Evolutionary conservation across 2,797 vertebrate species (phyloP).

Genomic region (Botia almorhae): DNA sequence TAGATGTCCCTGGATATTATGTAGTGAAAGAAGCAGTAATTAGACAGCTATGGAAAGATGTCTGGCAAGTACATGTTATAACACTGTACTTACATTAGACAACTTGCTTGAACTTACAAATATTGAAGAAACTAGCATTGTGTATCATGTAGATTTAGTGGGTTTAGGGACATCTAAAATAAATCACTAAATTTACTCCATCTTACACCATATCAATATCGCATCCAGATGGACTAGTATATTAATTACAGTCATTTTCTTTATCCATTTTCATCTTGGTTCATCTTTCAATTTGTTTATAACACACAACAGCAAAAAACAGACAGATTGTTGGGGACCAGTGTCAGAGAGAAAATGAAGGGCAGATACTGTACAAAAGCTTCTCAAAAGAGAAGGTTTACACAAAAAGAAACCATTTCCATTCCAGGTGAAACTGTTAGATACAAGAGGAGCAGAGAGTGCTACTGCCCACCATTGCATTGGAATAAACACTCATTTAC

Average conservation of each 20-base stretch:
- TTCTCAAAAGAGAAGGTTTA: constrained; percentile 38
- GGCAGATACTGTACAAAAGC: background rate
- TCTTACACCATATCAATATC: constrained; percentile 26
- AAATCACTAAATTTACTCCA: constrained; percentile 40
- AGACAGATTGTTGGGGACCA: constrained; percentile 7
- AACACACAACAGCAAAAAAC: constrained; percentile 56
- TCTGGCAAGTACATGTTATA: constrained; percentile 19
- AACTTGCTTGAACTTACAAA: constrained; percentile 35
- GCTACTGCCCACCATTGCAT: constrained; percentile 51
- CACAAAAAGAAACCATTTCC: constrained; percentile 46
- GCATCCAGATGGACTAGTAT: constrained; percentile 36
- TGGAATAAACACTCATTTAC: constrained; percentile 55
- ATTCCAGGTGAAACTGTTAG: constrained; percentile 41
- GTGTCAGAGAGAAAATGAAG: constrained; percentile 48
- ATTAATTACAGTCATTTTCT: constrained; percentile 35
- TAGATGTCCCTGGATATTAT: constrained; percentile 45
- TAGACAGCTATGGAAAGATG: constrained; percentile 19
- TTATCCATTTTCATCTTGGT: constrained; percentile 31
- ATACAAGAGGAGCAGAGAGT: constrained; percentile 43
- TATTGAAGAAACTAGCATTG: constrained; percentile 23
- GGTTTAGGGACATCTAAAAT: constrained; percentile 45
- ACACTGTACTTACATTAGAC: constrained; percentile 28
- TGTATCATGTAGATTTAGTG: constrained; percentile 14
- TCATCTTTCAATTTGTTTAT: constrained; percentile 39
- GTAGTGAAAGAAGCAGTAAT: constrained; percentile 34